These are phyloP conservation scores for Cottus gobio DNA, from an alignment of 2,113 vertebrate genomes.

Conservation along the genomic window DNA sequence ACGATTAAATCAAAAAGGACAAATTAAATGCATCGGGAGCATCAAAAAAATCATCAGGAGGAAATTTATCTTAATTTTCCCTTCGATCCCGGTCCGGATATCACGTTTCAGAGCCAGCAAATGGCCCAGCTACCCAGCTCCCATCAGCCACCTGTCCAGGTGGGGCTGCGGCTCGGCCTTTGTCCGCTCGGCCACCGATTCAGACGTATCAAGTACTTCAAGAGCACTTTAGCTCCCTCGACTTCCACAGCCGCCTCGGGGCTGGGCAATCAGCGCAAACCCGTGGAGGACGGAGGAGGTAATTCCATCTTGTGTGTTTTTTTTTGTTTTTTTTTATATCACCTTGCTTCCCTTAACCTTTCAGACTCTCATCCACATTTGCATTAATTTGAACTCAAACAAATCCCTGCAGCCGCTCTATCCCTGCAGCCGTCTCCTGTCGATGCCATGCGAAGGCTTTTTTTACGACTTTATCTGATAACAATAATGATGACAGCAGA, in stretches of 20 bases:
- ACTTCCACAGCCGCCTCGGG: slow-evolving; percentile 19
- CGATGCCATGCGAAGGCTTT: slow-evolving; percentile 20
- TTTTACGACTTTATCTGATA: slow-evolving; percentile 47
- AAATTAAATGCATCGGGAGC: not conserved
- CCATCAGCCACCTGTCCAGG: slow-evolving; percentile 62
- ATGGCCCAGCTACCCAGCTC: slow-evolving; percentile 6
- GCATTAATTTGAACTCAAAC: not conserved
- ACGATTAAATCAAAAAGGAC: too few species aligned
- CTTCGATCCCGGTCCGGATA: not conserved
- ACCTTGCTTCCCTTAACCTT: not conserved
- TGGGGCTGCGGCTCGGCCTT: slow-evolving; percentile 47
- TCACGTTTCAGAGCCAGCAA: slow-evolving; percentile 2
- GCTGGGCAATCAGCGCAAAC: slow-evolving; percentile 36
- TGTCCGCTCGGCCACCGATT: slow-evolving; percentile 32
- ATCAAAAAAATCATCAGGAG: not conserved
- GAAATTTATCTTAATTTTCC: not conserved
- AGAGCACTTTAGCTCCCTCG: slow-evolving; percentile 48
- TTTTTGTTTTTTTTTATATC: not conserved
- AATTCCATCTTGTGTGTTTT: not conserved
- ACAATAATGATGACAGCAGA: slow-evolving; percentile 52
- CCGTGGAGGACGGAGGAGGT: slow-evolving; percentile 11
- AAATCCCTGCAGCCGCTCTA: slow-evolving; percentile 10
- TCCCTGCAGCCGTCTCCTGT: not conserved
- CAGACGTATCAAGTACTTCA: slow-evolving; percentile 54
- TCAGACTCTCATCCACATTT: not conserved